Evolutionary conservation across 2,888 invertebrate genomes (phyloP), one percentile per base, ranked within the genome.

Genomic region (Rhabditoides inermis): DNA sequence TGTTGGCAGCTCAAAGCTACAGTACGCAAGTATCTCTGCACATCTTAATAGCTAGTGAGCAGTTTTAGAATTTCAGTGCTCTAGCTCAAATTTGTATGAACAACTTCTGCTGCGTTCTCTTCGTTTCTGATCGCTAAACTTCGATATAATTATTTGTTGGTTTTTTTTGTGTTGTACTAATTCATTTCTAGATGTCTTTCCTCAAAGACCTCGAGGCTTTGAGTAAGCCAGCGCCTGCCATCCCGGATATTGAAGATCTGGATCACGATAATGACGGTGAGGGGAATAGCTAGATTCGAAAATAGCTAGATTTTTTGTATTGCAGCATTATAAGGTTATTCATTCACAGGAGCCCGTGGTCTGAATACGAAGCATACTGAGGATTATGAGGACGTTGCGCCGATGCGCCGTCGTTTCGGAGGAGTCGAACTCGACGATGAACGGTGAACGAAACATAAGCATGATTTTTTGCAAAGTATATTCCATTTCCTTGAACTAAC

Each of bases 181-280:
- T n/a, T n/a, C n/a, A n/a, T n/a, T 42, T 41, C 10, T 40, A 53
- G 42, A 64, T 64, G 64, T 58, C 61, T 25, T 55, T 67, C 23
- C 56, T 65, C 20, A 59, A 65, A 37, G 61, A 67, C 23, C 55
- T 67, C 30, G 55, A 56, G 25, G 62, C 59, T 35, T 40, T 62
- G 26, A 55, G 56, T 22, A 49, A 48, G 42, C 60, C 65, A 4
- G 63, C 60, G 3, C 47, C 65, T 5, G 54, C 51, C 36, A 41
- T 67, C 15, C 64, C 67, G 1, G 67, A 67, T 49, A 22, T 65
- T 25, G 67, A 67, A 47, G 61, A 59, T 41, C 52, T 53, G 28
- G 49, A 58, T 51, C 28, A 45, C n/a, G 60, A 58, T 36, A 55
- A 7, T 12, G 32, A 32, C 10, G 15, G 15, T 15, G 15, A 32